Base-by-base conservation (phyloP, 2,113 vertebrate species). In the Nannobrachium achirus region DNA sequence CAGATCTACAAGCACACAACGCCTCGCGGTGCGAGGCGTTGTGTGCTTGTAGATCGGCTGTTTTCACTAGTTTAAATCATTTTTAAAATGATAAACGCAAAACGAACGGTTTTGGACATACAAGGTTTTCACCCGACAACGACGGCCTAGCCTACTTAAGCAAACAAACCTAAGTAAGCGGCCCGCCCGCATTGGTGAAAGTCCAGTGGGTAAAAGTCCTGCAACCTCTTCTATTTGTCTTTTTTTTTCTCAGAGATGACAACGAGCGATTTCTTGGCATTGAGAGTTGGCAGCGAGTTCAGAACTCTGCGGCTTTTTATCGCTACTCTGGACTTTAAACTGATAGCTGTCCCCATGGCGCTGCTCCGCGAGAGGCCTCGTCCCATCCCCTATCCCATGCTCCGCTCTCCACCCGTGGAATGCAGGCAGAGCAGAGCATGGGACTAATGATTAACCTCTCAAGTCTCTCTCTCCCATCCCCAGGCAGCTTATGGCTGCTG, bases 361-460 rank as follows among this genome's bases (percentile, higher is more conserved):
- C 50, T 15, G 3, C 50, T 15, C 16, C 56, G 25, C 44, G 14
- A 62, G 52, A 63, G 10, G 58, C 57, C 53, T 66, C 45, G 57
- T 71, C 59, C 39, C 63, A 48, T 83, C 63, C 77, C 59, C 64
- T 77, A 78, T 82, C 86, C 87, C 88, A 88, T 85, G 74, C 75
- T 77, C 89, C 69, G 62, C 76, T 74, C 80, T 87, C 58, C 33
- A 58, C 74, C 80, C 60, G 15, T 69, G 79, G 82, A 88, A 89
- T 87, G 83, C 84, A 79, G 60, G 83, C 84, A 79, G 60, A 33
- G 8, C 25, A 82, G 83, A 87, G 86, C 88, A 85, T 88, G 86
- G 88, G 90, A 91, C 86, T 91, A 91, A 92, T 91, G 75, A 92
- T 92, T 91, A 92, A 92, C 90, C 90, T 87, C 83, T 80, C 75